Conservation (phyloP, 2,888 invertebrate species). For the Melolontha melolontha region DNA sequence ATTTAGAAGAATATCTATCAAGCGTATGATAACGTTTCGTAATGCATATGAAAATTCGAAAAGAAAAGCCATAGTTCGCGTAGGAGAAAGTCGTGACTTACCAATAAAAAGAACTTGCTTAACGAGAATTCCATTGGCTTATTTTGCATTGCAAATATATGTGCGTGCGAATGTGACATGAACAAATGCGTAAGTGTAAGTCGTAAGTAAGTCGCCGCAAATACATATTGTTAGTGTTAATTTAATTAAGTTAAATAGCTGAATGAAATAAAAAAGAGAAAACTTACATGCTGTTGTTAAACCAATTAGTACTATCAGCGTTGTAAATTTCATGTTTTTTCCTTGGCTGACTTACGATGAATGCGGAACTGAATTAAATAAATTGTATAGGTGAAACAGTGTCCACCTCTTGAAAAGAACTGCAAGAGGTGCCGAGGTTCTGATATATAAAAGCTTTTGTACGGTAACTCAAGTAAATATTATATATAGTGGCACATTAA, state of each 20-base stretch:
- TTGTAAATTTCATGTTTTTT: slow-evolving; percentile 53
- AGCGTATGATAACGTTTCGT: slow-evolving; percentile 1
- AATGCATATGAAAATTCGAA: slow-evolving; percentile 1
- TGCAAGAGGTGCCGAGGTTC: slow-evolving; percentile 54
- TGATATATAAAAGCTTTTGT: slow-evolving; percentile 60
- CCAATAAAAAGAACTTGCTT: background rate
- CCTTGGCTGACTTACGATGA: slow-evolving; percentile 33
- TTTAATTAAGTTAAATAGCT: slow-evolving; percentile 17
- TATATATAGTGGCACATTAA: slow-evolving; percentile 19
- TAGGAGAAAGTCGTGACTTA: slow-evolving; percentile 11
- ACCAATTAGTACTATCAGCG: slow-evolving; percentile 49
- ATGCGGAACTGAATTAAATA: slow-evolving; percentile 42
- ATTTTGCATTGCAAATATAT: background rate
- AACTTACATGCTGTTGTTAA: slow-evolving; percentile 56
- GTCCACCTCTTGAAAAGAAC: slow-evolving; percentile 57
- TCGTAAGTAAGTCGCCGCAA: too few species aligned
- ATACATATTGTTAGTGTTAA: slow-evolving; percentile 1
- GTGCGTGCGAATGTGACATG: too few species aligned
- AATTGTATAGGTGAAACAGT: slow-evolving; percentile 50
- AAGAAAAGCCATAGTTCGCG: slow-evolving; percentile 5
- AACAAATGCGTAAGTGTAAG: too few species aligned
- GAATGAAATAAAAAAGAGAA: slow-evolving; percentile 40
- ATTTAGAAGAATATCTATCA: background rate
- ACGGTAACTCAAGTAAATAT: slow-evolving; percentile 47
- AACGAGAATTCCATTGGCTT: background rate